A percentile compares a stretch with the other conserved stretches of the same genome.
These are phyloP conservation scores for Erinaceus europaeus DNA, from an alignment of 2,113 vertebrate species.

Conservation along the genomic window DNA sequence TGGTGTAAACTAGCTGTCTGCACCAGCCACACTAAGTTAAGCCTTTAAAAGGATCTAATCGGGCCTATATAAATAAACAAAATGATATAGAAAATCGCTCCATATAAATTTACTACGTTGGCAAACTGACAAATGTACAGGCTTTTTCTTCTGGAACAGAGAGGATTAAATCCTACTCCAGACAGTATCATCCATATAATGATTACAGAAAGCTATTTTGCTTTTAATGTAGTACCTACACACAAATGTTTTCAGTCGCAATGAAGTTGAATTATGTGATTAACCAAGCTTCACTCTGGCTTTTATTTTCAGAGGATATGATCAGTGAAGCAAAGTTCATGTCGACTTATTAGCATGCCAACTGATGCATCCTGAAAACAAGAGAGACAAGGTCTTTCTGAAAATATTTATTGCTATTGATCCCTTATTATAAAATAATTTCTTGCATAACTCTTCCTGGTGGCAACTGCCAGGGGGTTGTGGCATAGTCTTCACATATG, in stretches of 20 bases:
- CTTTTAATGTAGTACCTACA: background rate
- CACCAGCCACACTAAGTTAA: conserved; percentile 65
- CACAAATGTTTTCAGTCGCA: background rate
- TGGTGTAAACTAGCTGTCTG: conserved; percentile 72
- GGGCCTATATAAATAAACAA: conserved; percentile 68
- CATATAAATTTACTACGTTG: conserved; percentile 39
- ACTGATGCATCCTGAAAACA: background rate
- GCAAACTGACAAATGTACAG: conserved; percentile 34
- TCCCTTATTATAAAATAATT: background rate
- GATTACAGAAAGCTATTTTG: conserved; percentile 10
- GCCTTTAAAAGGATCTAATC: conserved; percentile 75
- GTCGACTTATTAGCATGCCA: conserved; percentile 22
- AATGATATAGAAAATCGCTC: conserved; percentile 61
- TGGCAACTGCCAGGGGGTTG: background rate
- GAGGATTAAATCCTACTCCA: conserved; percentile 14
- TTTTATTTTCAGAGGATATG: conserved; percentile 42
- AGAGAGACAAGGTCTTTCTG: background rate
- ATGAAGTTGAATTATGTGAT: conserved; percentile 27
- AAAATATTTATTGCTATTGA: background rate
- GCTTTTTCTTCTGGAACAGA: background rate
- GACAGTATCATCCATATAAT: background rate
- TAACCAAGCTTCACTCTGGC: conserved; percentile 27
- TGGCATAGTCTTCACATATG: background rate
- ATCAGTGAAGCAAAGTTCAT: conserved; percentile 26
- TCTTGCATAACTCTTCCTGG: background rate